A percentile compares a stretch with the other conserved stretches of the same genome.
These are phyloP conservation scores for Formica aserva DNA, from an alignment of 2,888 invertebrate genomes.

Conservation along the genomic window DNA sequence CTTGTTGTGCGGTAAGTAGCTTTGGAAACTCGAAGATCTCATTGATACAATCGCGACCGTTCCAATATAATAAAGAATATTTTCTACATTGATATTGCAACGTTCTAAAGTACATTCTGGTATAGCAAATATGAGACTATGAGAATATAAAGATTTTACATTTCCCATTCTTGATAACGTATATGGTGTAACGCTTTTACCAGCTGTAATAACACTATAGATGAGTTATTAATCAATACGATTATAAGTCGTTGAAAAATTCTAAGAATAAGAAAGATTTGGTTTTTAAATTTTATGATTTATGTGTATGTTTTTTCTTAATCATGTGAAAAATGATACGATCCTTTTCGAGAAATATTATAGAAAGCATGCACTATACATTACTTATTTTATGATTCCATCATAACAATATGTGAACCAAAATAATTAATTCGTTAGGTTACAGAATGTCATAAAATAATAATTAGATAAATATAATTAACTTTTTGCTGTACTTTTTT, in stretches of 20 bases:
- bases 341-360: background rate
- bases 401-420: background rate
- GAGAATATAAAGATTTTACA: background rate
- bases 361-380: background rate
- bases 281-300: background rate
- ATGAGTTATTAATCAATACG: background rate
- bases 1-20: constrained; percentile 3
- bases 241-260: background rate
- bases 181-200: background rate
- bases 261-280: no score
- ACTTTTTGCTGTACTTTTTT: background rate
- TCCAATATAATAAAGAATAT: no score
- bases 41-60: background rate
- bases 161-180: background rate
- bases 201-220: background rate
- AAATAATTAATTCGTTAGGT: background rate
- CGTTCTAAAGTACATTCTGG: background rate
- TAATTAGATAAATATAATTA: no score
- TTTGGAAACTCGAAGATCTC: background rate
- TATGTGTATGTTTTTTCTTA: background rate
- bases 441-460: background rate
- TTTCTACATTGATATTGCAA: background rate
- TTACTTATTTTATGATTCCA: background rate
- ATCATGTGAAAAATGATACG: background rate
- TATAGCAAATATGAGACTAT: background rate